Conservation (phyloP, 2,113 vertebrate species). For the Oriolus oriolus region DNA sequence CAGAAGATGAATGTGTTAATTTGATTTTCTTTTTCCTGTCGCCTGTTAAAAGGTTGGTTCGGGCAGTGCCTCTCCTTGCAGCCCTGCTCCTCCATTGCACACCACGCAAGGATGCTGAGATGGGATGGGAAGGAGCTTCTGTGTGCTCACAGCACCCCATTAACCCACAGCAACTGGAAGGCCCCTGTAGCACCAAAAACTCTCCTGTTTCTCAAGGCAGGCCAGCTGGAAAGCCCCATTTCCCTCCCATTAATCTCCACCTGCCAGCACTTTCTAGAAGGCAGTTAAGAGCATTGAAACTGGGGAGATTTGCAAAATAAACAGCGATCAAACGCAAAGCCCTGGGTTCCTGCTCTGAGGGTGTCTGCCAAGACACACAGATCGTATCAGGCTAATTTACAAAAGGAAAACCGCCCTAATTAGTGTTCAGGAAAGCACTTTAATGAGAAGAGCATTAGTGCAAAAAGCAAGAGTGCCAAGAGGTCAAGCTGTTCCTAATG, state of each 20-base stretch:
- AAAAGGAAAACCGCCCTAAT: slow-evolving; percentile 40
- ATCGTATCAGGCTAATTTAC: slow-evolving; percentile 47
- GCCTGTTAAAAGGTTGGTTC: neutral
- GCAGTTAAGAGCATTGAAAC: neutral
- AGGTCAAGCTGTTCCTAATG: neutral
- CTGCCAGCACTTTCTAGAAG: neutral
- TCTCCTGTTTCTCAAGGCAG: neutral
- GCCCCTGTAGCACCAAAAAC: neutral
- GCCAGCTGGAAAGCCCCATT: neutral
- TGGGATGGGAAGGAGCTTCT: neutral
- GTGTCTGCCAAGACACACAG: slow-evolving; percentile 43
- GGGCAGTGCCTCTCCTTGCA: neutral
- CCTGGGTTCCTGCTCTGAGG: neutral
- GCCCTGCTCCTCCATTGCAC: neutral
- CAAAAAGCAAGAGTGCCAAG: neutral
- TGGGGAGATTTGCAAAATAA: slow-evolving; percentile 38
- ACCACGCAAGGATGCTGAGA: rapidly evolving
- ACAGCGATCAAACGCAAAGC: neutral
- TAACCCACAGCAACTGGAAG: rapidly evolving
- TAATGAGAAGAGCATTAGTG: neutral
- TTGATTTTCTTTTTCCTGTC: neutral
- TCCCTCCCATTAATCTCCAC: neutral
- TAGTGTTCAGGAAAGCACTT: slow-evolving; percentile 39
- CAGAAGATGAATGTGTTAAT: neutral
- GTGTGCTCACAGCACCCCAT: neutral